Base-by-base conservation (phyloP, 2,888 invertebrate genomes). In the Balanococcus diminutus region DNA sequence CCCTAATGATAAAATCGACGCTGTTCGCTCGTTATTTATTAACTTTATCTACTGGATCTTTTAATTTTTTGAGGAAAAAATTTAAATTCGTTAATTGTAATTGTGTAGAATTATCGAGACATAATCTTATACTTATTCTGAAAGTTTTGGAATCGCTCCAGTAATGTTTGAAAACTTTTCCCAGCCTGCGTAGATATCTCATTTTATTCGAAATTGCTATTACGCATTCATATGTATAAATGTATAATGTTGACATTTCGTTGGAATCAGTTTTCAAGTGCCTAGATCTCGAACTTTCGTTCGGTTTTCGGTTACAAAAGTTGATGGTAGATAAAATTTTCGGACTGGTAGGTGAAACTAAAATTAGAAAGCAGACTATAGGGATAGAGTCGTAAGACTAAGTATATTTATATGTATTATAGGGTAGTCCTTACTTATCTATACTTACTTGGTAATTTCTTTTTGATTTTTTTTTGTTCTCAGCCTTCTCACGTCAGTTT, bases 121-220 rank as follows among this genome's bases (percentile, higher is more conserved):
- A 8, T 56, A 56, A 56, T 56, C 22, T 46, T 46, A 46, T 46
- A 46, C n/a, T 46, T n/a, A 46, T 46, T n/a, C 46, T 56, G 22
- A 22, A 56, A 56, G 56, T 56, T 56, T 56, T 56, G 56, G 56
- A 56, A 56, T 56, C 56, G 56, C 56, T 56, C 56, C 56, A 56
- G 56, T 8, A 22, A 56, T 56, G 56, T 56, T 56, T 56, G 14
- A 22, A 56, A 56, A 56, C 56, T 56, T 56, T 56, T 8, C 19
- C 56, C 8, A 56, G 56, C 56, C 22, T 9, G 22, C 56, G 56
- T 56, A n/a, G n/a, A n/a, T n/a, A 8, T 56, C 56, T 56, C 56
- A 11, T 19, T 22, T 22, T 56, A 56, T 56, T 56, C 9, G 56
- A 56, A 56, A 56, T 22, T 56, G 56, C 56, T 56, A 56, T 56